Evolutionary conservation across 1,140 invertebrate species (phyloP).

Genomic region (Drosophila lacertosa): DNA sequence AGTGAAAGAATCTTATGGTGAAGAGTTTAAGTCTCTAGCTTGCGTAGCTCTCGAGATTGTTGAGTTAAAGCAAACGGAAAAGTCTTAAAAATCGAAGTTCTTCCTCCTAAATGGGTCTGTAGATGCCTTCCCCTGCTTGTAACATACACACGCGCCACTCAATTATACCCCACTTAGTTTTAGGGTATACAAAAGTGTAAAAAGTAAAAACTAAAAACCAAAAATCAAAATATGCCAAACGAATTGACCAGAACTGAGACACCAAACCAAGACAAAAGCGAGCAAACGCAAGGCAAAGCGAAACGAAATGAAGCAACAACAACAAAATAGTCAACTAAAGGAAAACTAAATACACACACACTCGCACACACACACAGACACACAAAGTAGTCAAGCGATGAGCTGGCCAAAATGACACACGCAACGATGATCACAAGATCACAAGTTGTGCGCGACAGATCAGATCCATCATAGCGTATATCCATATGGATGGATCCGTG

Average conservation of each 20-base stretch:
- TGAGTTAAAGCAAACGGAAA: background rate
- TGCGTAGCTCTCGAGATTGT: no score
- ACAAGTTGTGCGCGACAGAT: slow-evolving; percentile 13
- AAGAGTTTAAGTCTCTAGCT: no score
- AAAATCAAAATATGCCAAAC: slow-evolving; percentile 43
- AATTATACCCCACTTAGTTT: no score
- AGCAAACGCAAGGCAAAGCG: background rate
- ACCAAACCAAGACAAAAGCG: slow-evolving; percentile 14
- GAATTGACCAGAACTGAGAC: slow-evolving; percentile 52
- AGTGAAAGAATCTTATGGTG: no score
- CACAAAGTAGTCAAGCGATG: slow-evolving; percentile 18
- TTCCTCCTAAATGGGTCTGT: no score
- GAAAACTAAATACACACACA: slow-evolving; percentile 31
- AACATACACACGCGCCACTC: no score
- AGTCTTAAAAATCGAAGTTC: no score
- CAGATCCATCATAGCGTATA: slow-evolving; percentile 2
- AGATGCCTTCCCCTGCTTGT: no score
- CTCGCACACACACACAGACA: slow-evolving; percentile 7
- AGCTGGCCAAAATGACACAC: slow-evolving; percentile 52
- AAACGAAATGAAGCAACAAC: background rate
- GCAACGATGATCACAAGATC: slow-evolving; percentile 41
- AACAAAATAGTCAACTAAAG: slow-evolving; percentile 10
- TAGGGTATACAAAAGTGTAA: no score
- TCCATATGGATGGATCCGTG: no score
- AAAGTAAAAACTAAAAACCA: background rate